A percentile compares a stretch with the other conserved stretches of the same genome.
These are phyloP conservation scores for Girardinichthys multiradiatus DNA, from an alignment of 2,113 vertebrate species.

Conservation along the genomic window DNA sequence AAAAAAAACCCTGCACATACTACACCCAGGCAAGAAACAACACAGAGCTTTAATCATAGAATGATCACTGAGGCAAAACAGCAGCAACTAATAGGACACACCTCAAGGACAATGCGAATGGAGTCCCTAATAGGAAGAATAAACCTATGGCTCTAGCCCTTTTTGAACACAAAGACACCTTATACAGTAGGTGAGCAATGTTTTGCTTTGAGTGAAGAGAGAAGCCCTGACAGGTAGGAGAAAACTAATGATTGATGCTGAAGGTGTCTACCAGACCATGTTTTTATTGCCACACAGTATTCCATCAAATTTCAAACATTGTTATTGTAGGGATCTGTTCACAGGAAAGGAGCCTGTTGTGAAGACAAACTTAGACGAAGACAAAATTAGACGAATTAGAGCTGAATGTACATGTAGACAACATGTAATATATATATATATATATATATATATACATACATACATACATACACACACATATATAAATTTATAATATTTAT, in stretches of 20 bases:
- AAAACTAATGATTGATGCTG: slow-evolving; percentile 52
- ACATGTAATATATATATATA: no score
- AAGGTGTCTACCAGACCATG: slow-evolving; percentile 18
- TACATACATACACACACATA: no score
- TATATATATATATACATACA: no score
- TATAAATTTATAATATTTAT: no score
- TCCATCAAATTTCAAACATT: slow-evolving; percentile 5
- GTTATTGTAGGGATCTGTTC: not conserved
- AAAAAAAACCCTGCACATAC: slow-evolving; percentile 43
- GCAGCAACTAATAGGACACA: slow-evolving; percentile 53
- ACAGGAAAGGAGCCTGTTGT: slow-evolving; percentile 6
- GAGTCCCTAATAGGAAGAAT: slow-evolving; percentile 48
- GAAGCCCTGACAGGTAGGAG: slow-evolving; percentile 53
- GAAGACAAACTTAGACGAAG: not conserved
- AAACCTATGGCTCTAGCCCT: slow-evolving; percentile 50
- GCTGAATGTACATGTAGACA: slow-evolving; percentile 4
- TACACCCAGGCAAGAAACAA: slow-evolving; percentile 44
- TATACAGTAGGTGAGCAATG: slow-evolving; percentile 48
- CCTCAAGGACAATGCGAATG: slow-evolving; percentile 51
- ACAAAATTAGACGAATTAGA: not conserved
- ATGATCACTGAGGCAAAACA: slow-evolving; percentile 63
- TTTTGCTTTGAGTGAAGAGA: slow-evolving; percentile 50
- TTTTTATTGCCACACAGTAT: not conserved
- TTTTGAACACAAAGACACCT: slow-evolving; percentile 70
- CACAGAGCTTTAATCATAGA: slow-evolving; percentile 66